Evolutionary conservation across 2,113 vertebrate genomes (phyloP).

Genomic region (Murina feae): DNA sequence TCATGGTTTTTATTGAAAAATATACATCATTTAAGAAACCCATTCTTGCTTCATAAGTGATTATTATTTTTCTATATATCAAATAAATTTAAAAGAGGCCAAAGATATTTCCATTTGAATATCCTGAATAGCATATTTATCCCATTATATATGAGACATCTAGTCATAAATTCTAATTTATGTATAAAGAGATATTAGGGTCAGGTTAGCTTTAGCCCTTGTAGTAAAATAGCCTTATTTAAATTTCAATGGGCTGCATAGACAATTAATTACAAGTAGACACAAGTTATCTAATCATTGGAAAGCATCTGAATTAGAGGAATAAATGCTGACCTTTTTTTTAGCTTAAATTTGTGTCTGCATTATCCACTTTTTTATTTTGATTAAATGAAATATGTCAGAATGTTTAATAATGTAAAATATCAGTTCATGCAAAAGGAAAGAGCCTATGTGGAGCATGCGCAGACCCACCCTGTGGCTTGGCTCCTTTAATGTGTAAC

Average conservation of each 20-base stretch:
- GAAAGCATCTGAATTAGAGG: neutral
- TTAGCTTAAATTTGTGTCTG: neutral
- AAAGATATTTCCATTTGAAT: neutral
- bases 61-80: neutral
- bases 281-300: neutral
- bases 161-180: conserved; percentile 12
- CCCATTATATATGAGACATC: neutral
- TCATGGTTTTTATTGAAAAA: neutral
- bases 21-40: neutral
- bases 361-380: neutral
- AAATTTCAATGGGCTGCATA: neutral
- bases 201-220: neutral
- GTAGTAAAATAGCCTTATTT: neutral
- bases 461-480: neutral
- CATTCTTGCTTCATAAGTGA: neutral
- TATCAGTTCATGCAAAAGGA: neutral
- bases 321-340: neutral
- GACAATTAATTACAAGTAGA: neutral
- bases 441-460: neutral
- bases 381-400: neutral
- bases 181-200: neutral
- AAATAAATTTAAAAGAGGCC: neutral
- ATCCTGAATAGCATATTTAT: neutral
- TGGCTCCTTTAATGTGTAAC: neutral
- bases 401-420: neutral